These are phyloP conservation scores for Pseudorhiza aurosa DNA, from an alignment of 30 jellyfish, hydroid and myxozoan genomes.

Conservation along the genomic window DNA sequence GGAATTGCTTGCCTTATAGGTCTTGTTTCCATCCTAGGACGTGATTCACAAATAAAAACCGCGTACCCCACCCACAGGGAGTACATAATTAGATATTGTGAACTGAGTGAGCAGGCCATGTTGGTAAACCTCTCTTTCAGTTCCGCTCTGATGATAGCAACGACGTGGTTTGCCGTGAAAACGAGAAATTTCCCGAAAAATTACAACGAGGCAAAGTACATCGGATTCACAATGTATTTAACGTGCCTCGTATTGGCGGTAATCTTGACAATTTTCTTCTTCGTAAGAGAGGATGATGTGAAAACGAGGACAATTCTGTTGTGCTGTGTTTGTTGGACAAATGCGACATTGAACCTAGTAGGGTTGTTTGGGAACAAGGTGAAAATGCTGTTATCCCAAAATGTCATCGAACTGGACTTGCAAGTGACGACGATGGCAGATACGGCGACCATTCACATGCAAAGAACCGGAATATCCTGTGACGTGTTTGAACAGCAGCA, in stretches of 20 bases:
- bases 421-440: constrained; percentile 13
- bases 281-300: constrained; percentile 61
- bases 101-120: constrained; percentile 46
- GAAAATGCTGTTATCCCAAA: constrained; percentile 48
- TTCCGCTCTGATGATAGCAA: constrained; percentile 63
- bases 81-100: constrained; percentile 68
- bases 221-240: constrained; percentile 87
- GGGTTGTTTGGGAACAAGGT: constrained; percentile 91
- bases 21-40: constrained; percentile 67
- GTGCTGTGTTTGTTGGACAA: constrained; percentile 65
- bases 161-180: constrained; percentile 92
- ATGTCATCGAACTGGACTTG: constrained; percentile 17
- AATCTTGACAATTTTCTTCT: constrained; percentile 54
- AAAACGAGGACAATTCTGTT: constrained; percentile 45
- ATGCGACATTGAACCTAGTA: constrained; percentile 71
- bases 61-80: constrained; percentile 76
- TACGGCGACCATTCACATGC: neutral
- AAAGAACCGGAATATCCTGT: neutral
- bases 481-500: neutral
- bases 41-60: constrained; percentile 49
- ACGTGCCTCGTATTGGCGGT: constrained; percentile 81
- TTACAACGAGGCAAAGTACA: constrained; percentile 94
- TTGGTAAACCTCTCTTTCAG: constrained; percentile 73
- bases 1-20: constrained; percentile 70
- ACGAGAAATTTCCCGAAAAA: constrained; percentile 95